Evolutionary conservation across 2,888 invertebrate genomes (phyloP), one percentile per base, ranked within the genome.

Genomic region (Mesochorus sp.): DNA sequence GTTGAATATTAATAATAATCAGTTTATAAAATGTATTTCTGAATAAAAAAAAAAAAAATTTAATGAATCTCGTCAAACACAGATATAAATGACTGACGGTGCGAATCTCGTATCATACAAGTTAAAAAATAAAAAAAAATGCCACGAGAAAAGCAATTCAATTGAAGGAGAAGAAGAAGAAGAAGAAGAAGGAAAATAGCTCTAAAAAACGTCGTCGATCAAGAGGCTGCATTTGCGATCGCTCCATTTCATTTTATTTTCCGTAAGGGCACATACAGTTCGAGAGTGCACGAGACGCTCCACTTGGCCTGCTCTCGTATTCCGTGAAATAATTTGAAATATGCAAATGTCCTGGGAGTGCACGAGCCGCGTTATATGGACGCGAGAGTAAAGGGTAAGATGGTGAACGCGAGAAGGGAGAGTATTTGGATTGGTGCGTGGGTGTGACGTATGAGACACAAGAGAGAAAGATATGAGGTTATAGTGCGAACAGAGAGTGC

Each of bases 311-410:
- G n/a, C 68, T 57, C 61, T 47, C 47, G 44, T 83, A 80, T 84
- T 86, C 83, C 83, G 81, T 82, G 83, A 85, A 86, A 86, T 86
- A 86, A 86, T 87, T 86, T 85, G 84, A 87, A 85, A 85, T 86
- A 86, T 86, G 86, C 85, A 86, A 86, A 86, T 86, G 76, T 72
- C 78, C 77, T 79, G 66, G 76, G 75, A 79, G 72, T 80, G 71
- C 74, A 82, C 79, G n/a, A n/a, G n/a, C n/a, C n/a, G 79, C 80
- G 39, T 76, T 78, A 71, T 66, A 78, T 76, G 44, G 42, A 42
- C 26, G n/a, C n/a, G 44, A 61, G 61, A 44, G 61, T 61, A 28
- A 61, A 42, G 61, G 14, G 44, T 14, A 8, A 42, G 39, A 21
- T 21, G 26, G 34, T 12, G 6, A 14, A 47, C 19, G 47, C 10